Evolutionary conservation across 2,888 invertebrate genomes (phyloP).

Genomic region (Diploptera punctata): DNA sequence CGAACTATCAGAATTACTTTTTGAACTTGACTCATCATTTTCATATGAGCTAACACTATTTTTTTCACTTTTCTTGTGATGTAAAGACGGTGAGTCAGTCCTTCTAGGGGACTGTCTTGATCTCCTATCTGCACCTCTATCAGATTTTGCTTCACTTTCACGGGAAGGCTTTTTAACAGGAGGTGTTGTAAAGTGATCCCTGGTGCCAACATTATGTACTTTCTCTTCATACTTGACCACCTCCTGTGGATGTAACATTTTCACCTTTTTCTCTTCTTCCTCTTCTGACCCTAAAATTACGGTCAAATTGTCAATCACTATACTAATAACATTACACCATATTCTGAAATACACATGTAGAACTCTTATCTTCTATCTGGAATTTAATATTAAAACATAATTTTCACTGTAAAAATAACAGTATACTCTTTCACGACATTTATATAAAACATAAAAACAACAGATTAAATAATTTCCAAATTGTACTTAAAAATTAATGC

Average conservation of each 20-base stretch:
- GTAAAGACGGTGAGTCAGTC: not conserved
- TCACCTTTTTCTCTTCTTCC: conserved; percentile 2
- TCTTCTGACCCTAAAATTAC: conserved; percentile 33
- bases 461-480: too few relatives aligned
- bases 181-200: not conserved
- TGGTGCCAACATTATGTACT: not conserved
- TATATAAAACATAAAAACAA: too few relatives aligned
- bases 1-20: conserved; percentile 41
- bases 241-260: conserved; percentile 13
- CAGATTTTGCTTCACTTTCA: conserved; percentile 1
- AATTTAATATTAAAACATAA: too few relatives aligned
- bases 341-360: too few relatives aligned
- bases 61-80: conserved; percentile 26
- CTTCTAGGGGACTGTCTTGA: conserved; percentile 15
- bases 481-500: too few relatives aligned
- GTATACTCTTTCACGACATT: too few relatives aligned
- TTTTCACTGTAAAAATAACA: too few relatives aligned
- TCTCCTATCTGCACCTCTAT: conserved; percentile 19
- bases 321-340: not conserved
- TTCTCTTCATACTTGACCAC: not conserved
- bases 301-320: not conserved
- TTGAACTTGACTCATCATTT: conserved; percentile 40
- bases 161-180: conserved; percentile 18
- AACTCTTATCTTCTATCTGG: too few relatives aligned
- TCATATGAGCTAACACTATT: conserved; percentile 38